Conservation (phyloP, 2,888 invertebrate species). For the Nomada hirtipes region DNA sequence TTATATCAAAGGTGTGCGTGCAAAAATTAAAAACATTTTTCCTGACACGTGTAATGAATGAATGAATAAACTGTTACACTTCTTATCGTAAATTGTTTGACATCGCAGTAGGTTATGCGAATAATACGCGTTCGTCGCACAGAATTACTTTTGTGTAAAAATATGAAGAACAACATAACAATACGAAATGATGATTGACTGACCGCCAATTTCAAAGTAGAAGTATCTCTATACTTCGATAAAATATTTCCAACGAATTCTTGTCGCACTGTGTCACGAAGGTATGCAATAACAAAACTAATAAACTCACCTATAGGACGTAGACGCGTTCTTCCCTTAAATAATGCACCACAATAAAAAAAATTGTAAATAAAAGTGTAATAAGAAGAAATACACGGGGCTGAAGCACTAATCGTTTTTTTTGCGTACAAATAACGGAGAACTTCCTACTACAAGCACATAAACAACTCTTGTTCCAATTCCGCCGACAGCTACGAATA, state of each 20-base stretch:
- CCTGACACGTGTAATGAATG: not conserved
- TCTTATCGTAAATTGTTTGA: slow-evolving; percentile 20
- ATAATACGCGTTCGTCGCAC: not conserved
- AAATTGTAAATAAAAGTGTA: slow-evolving; percentile 21
- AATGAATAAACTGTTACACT: not conserved
- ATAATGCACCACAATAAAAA: slow-evolving; percentile 46
- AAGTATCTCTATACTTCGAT: too few relatives aligned
- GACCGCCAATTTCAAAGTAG: too few relatives aligned
- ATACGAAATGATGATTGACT: not conserved
- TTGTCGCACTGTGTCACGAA: slow-evolving; percentile 1
- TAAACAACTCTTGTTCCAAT: slow-evolving; percentile 78
- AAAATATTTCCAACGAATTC: not conserved
- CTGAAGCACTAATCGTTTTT: slow-evolving; percentile 35
- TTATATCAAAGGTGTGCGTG: not conserved
- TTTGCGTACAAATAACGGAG: slow-evolving; percentile 36
- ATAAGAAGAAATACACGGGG: slow-evolving; percentile 34
- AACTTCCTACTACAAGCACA: slow-evolving; percentile 63
- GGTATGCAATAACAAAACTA: slow-evolving; percentile 47
- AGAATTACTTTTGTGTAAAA: not conserved
- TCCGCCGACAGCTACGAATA: slow-evolving; percentile 74
- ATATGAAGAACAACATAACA: not conserved
- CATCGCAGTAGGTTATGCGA: slow-evolving; percentile 21
- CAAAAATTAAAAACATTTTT: not conserved
- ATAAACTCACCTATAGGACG: slow-evolving; percentile 59
- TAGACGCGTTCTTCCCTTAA: slow-evolving; percentile 42